A percentile compares a stretch with the other conserved stretches of the same genome.
Evolutionary conservation across 2,888 invertebrate genomes (phyloP).

Genomic region (Pilophorus perplexus): DNA sequence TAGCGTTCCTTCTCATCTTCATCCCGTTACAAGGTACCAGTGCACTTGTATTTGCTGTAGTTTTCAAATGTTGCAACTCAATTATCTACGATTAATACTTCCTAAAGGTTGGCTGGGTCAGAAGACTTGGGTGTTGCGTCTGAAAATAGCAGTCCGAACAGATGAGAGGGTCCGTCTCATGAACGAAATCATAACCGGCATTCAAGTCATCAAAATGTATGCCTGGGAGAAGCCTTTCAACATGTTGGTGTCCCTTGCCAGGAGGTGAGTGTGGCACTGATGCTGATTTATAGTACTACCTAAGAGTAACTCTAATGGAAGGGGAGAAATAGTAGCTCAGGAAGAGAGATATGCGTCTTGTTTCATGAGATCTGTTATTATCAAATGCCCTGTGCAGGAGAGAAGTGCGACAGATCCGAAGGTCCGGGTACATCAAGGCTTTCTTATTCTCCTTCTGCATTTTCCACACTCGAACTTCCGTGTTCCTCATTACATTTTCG

Average conservation of each 20-base stretch:
- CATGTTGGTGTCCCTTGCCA: constrained; percentile 65
- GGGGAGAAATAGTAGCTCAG: too few relatives aligned
- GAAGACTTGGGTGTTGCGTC: constrained; percentile 68
- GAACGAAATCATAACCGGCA: constrained; percentile 84
- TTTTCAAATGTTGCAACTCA: too few relatives aligned
- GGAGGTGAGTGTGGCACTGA: constrained; percentile 65
- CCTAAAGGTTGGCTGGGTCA: constrained; percentile 64
- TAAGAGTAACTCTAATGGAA: too few relatives aligned
- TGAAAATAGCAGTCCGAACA: constrained; percentile 76
- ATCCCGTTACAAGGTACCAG: constrained; percentile 75
- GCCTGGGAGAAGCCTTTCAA: constrained; percentile 85
- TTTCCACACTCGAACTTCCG: constrained; percentile 75
- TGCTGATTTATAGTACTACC: too few relatives aligned
- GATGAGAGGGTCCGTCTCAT: too few relatives aligned
- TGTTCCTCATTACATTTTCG: constrained; percentile 71
- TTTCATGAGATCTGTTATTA: too few relatives aligned
- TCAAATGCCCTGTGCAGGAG: too few relatives aligned
- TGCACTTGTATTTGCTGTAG: too few relatives aligned
- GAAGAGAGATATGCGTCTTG: too few relatives aligned
- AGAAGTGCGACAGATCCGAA: constrained; percentile 68
- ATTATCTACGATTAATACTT: too few relatives aligned
- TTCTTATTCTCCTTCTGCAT: constrained; percentile 72
- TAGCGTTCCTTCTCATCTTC: constrained; percentile 66
- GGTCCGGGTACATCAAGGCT: constrained; percentile 66
- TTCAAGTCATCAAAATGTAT: constrained; percentile 89